A percentile compares a stretch with the other conserved stretches of the same genome.
phyloP scores from a whole-genome alignment of 2,888 invertebrate genomes.

The Galerucella calmariensis region DNA sequence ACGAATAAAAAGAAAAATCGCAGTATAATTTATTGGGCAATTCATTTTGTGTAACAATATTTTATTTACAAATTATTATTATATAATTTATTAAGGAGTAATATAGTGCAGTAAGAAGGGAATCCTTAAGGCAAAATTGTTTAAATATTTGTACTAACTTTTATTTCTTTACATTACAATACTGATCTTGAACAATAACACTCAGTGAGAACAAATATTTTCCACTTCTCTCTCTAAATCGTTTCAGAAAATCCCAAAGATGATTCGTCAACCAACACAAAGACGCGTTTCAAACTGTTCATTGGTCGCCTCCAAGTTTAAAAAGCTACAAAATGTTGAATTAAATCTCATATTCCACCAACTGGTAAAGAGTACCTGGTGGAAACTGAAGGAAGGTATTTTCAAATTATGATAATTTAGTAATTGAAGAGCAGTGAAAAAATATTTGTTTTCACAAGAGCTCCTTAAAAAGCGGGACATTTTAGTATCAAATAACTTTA shows the following conservation, averaged over 20 bases:
- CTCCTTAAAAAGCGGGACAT: conserved; percentile 13
- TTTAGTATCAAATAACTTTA: conserved; percentile 18
- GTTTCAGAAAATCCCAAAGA: background rate
- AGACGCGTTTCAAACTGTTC: background rate
- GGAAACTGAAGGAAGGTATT: background rate
- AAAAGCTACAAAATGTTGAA: background rate
- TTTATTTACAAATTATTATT: conserved; percentile 43
- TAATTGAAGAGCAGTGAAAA: conserved; percentile 1
- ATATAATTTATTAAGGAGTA: conserved; percentile 28
- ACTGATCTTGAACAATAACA: conserved; percentile 27
- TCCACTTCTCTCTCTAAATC: background rate
- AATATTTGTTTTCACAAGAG: conserved; percentile 12
- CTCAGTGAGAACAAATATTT: conserved; percentile 23
- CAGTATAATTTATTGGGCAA: conserved; percentile 36
- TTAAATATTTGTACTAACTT: conserved; percentile 39
- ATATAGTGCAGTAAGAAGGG: conserved; percentile 31
- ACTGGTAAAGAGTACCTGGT: background rate
- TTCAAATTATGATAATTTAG: background rate
- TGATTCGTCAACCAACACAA: background rate
- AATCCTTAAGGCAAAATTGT: conserved; percentile 30
- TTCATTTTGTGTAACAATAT: conserved; percentile 38
- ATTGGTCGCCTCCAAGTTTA: background rate
- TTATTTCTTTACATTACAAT: conserved; percentile 27
- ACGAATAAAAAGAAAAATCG: conserved; percentile 26
- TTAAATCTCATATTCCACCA: background rate